phyloP scores from a whole-genome alignment of 2,797 vertebrate genomes.

The Intellagama lesueurii region DNA sequence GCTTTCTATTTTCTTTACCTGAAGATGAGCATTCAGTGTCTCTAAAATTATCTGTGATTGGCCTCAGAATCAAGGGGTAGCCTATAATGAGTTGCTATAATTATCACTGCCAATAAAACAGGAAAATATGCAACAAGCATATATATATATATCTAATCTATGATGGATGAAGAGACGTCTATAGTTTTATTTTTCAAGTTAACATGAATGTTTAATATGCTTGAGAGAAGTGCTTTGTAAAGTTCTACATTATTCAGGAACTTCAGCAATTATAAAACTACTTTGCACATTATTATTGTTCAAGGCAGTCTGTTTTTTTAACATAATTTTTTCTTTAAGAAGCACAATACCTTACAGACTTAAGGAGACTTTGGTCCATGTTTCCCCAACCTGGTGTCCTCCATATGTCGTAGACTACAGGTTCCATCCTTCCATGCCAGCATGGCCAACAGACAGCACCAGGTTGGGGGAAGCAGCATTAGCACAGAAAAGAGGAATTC shows the following conservation, averaged over 20 bases:
- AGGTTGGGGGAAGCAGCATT: background rate
- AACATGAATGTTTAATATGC: slow-evolving; percentile 62
- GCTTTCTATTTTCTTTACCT: background rate
- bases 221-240: slow-evolving; percentile 24
- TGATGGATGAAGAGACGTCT: slow-evolving; percentile 55
- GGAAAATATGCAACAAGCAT: background rate
- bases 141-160: slow-evolving; percentile 27
- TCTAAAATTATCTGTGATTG: slow-evolving; percentile 5
- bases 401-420: background rate
- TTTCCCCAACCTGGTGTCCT: background rate
- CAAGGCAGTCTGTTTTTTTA: slow-evolving; percentile 47
- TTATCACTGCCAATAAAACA: slow-evolving; percentile 44
- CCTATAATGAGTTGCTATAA: slow-evolving; percentile 41
- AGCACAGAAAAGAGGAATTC: background rate
- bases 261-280: slow-evolving; percentile 70
- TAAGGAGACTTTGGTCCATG: background rate
- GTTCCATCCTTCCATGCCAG: background rate
- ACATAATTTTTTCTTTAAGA: slow-evolving; percentile 57
- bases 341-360: background rate
- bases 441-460: background rate
- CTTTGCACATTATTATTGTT: slow-evolving; percentile 53
- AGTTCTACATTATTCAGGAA: slow-evolving; percentile 68
- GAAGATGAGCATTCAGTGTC: background rate
- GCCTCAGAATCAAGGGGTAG: background rate
- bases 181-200: slow-evolving; percentile 58